Evolutionary conservation across 2,113 vertebrate genomes (phyloP), one percentile per base, ranked within the genome.

Genomic region (Callorhinus ursinus): DNA sequence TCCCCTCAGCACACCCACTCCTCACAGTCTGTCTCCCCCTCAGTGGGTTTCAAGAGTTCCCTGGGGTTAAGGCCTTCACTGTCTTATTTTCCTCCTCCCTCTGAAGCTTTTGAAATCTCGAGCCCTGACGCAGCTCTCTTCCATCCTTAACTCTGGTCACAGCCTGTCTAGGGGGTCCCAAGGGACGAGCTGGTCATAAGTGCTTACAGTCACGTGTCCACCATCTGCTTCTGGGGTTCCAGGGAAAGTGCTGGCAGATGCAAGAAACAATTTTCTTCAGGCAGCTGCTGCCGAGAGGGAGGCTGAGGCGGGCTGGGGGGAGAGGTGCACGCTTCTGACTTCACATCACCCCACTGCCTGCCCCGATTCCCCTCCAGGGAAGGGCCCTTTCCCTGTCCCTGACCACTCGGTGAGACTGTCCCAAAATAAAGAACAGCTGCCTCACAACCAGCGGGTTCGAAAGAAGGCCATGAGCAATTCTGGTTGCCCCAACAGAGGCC

Each of bases 201-300:
- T 19, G 76, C 63, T 51, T 2, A 72, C 33, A 51, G 51, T 26
- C 15, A 33, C 7, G 6, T 10, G 4, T 4, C 71, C 72, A 49
- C 81, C 88, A 93, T 61, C 90, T 96, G 94, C 31, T 93, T 61
- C 77, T 22, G 36, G 11, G 71, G 59, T 53, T 12, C 74, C 42
- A 24, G 57, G 36, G 31, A 51, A 31, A 79, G 69, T 2, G 51
- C 57, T 33, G 36, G 74, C 63, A 93, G 84, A 72, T 0, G 1
- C 5, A 42, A 21, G 61, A 53, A 85, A n/a, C 5, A 22, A 16
- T 42, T 84, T 80, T 74, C 36, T 90, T 61, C 19, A 19, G 76
- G 55, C 95, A 59, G 93, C 84, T 21, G 86, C 65, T 9, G 7
- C 53, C 5, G 5, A 1, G n/a, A 16, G 49, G 42, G 65, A 42